A percentile compares a stretch with the other conserved stretches of the same genome.
These are phyloP conservation scores for Apamea crenata DNA, from an alignment of 2,888 invertebrate genomes.

Conservation along the genomic window DNA sequence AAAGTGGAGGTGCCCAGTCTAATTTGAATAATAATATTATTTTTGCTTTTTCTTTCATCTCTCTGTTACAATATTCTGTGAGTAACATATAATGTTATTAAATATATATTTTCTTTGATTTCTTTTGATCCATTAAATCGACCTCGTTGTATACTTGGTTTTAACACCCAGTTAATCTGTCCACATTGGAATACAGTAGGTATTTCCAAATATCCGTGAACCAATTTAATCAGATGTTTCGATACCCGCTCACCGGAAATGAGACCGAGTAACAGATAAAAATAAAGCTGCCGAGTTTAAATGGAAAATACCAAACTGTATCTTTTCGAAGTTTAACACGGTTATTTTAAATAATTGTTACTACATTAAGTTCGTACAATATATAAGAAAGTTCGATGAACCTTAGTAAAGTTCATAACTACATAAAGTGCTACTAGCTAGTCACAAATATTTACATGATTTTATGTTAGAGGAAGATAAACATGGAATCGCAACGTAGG, in stretches of 20 bases:
- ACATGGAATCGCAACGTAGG: constrained; percentile 44
- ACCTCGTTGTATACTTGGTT: not conserved
- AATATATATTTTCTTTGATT: not conserved
- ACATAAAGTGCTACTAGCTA: constrained; percentile 17
- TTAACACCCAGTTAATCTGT: constrained; percentile 25
- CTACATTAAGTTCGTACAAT: constrained; percentile 21
- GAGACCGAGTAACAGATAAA: constrained; percentile 62
- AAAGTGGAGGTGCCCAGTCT: not conserved
- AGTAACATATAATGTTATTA: no score
- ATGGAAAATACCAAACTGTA: constrained; percentile 53
- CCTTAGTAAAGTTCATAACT: constrained; percentile 7
- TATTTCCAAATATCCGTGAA: constrained; percentile 55
- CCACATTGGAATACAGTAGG: constrained; percentile 34
- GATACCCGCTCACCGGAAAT: constrained; percentile 60
- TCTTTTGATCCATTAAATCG: not conserved
- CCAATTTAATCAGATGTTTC: constrained; percentile 61
- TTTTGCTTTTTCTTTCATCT: constrained; percentile 2
- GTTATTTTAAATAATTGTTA: constrained; percentile 24
- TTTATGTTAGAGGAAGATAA: constrained; percentile 42
- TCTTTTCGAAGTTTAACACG: constrained; percentile 18
- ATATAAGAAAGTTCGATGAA: constrained; percentile 11
- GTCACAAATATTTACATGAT: constrained; percentile 47
- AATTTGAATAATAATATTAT: not conserved
- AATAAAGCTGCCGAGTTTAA: constrained; percentile 52
- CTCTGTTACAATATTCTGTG: not conserved